Evolutionary conservation across 1,140 invertebrate genomes (phyloP).

Genomic region (Yoshiicerus persimilis): DNA sequence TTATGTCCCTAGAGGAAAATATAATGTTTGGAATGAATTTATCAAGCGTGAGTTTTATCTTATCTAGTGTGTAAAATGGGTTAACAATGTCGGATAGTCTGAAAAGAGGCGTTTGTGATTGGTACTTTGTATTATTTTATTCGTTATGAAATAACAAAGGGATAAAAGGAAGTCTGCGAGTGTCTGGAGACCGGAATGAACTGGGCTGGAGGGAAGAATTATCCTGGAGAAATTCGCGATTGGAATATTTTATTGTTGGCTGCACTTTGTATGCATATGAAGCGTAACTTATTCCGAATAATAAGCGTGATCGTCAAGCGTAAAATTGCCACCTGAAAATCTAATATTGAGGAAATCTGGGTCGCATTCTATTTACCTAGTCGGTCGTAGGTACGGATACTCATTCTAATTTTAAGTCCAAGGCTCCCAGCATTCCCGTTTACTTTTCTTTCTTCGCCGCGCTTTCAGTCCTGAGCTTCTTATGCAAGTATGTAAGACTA

Average conservation of each 20-base stretch:
- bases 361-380: background rate
- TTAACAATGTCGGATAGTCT: background rate
- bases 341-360: background rate
- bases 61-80: background rate
- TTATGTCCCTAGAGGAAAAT: background rate
- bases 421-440: background rate
- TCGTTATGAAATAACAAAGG: background rate
- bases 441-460: background rate
- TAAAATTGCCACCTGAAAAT: background rate
- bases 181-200: background rate
- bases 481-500: background rate
- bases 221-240: background rate
- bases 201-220: background rate
- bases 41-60: background rate
- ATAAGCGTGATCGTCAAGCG: background rate
- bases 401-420: background rate
- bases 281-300: background rate
- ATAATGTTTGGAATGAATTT: background rate
- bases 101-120: background rate
- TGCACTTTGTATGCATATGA: background rate
- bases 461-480: background rate
- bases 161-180: background rate
- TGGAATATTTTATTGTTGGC: background rate
- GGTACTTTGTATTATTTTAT: background rate
- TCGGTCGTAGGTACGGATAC: background rate